These are phyloP conservation scores for Heliconius sara DNA, from an alignment of 2,888 invertebrate genomes.

Conservation along the genomic window DNA sequence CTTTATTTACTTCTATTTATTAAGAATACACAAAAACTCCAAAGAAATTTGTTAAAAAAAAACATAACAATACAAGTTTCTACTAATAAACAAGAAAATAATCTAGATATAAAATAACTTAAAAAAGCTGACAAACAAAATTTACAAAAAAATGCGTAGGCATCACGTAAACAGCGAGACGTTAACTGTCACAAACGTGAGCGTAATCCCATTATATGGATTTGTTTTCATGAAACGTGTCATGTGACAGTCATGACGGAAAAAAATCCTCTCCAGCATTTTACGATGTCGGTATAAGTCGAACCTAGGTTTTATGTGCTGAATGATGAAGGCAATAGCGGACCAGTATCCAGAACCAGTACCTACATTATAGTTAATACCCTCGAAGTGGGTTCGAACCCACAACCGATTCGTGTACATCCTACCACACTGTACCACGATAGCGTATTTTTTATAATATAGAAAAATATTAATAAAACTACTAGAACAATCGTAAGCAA, in stretches of 20 bases:
- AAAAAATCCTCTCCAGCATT: not conserved
- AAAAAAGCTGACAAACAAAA: not conserved
- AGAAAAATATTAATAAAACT: not conserved
- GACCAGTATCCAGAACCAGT: not conserved
- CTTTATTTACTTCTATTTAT: no score
- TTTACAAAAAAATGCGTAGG: not conserved
- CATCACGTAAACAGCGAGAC: conserved; percentile 10
- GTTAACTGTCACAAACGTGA: conserved; percentile 20
- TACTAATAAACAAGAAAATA: not conserved
- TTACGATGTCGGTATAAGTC: not conserved
- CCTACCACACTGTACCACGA: no score
- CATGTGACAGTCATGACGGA: not conserved
- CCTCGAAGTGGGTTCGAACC: no score
- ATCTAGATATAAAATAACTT: not conserved
- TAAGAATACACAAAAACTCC: no score
- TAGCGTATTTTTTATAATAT: no score
- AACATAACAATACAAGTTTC: no score
- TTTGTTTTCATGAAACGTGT: conserved; percentile 9
- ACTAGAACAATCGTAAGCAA: conserved; percentile 20
- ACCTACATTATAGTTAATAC: no score
- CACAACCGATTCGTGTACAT: no score
- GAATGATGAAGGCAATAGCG: not conserved
- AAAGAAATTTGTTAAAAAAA: no score
- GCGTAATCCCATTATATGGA: conserved; percentile 15
- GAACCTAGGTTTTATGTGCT: no score